Conservation (phyloP, 1,140 invertebrate genomes). For the Eurosta solidaginis region DNA sequence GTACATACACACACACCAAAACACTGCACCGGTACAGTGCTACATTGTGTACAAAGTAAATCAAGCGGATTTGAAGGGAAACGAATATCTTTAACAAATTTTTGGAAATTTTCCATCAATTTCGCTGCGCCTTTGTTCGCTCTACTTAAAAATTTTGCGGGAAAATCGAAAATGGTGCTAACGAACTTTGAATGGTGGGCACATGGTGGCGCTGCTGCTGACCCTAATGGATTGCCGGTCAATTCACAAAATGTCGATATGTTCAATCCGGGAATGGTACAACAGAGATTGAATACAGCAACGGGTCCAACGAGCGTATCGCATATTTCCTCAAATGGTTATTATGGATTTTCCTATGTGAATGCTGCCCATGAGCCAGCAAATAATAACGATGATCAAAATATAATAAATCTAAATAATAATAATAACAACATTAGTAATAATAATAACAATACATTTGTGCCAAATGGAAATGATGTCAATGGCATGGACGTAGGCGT, state of each 20-base stretch:
- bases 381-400: conserved; percentile 42
- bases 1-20: neutral
- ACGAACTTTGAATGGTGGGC: conserved; percentile 59
- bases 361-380: conserved; percentile 39
- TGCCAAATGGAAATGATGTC: conserved; percentile 33
- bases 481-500: conserved; percentile 20
- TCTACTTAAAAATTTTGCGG: neutral
- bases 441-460: conserved; percentile 23
- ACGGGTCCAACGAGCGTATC: conserved; percentile 35
- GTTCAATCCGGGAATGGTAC: conserved; percentile 48
- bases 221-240: neutral
- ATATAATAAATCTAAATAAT: conserved; percentile 41
- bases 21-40: neutral
- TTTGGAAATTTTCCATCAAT: conserved; percentile 52
- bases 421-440: conserved; percentile 38
- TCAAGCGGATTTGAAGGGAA: conserved; percentile 1
- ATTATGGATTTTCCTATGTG: conserved; percentile 48
- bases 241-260: conserved; percentile 43
- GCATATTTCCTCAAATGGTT: conserved; percentile 46
- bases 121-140: neutral
- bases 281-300: neutral
- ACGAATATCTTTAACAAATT: neutral
- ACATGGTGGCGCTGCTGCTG: conserved; percentile 43
- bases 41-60: neutral
- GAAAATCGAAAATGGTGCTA: conserved; percentile 49